Percentiles rank a stretch among this genome's conserved stretches.
Evolutionary conservation across 2,888 invertebrate genomes (phyloP).

Genomic region (Tenthredo distinguenda): DNA sequence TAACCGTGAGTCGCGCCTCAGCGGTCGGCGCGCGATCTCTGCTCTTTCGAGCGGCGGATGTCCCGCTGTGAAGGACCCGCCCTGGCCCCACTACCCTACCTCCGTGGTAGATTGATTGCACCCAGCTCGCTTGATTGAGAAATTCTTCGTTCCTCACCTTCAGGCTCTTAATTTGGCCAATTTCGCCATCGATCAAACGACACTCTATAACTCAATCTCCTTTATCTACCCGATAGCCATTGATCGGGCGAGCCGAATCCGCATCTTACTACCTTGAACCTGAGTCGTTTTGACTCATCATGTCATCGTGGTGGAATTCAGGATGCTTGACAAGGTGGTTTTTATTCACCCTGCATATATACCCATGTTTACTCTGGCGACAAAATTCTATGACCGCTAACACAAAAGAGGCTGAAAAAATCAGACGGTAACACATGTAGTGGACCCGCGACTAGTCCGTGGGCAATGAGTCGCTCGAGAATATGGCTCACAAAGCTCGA

Average conservation of each 20-base stretch:
- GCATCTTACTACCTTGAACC: background rate
- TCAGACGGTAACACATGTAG: background rate
- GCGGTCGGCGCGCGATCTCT: slow-evolving; percentile 44
- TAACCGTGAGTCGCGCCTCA: slow-evolving; percentile 62
- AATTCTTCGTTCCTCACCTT: slow-evolving; percentile 52
- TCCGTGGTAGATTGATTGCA: slow-evolving; percentile 51
- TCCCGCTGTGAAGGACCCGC: slow-evolving; percentile 46
- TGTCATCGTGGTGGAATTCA: background rate
- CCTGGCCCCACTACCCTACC: slow-evolving; percentile 35
- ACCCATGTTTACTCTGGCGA: background rate
- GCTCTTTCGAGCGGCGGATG: slow-evolving; percentile 47
- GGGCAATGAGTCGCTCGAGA: slow-evolving; percentile 25
- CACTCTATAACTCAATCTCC: slow-evolving; percentile 47
- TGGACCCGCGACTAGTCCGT: slow-evolving; percentile 19
- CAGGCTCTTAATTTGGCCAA: slow-evolving; percentile 53
- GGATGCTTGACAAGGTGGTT: background rate
- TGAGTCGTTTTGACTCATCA: background rate
- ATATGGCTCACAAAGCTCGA: slow-evolving; percentile 34
- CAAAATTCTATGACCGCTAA: slow-evolving; percentile 9
- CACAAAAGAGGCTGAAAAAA: slow-evolving; percentile 25
- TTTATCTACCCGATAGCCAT: slow-evolving; percentile 35
- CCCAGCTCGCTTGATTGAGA: slow-evolving; percentile 50
- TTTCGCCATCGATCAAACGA: slow-evolving; percentile 53
- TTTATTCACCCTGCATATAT: background rate
- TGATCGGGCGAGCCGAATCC: background rate